Percentiles rank a stretch among this genome's conserved stretches.
These are phyloP conservation scores for Holothuria leucospilota DNA, from an alignment of 53 echinoderm and acorn worm species.

Conservation along the genomic window DNA sequence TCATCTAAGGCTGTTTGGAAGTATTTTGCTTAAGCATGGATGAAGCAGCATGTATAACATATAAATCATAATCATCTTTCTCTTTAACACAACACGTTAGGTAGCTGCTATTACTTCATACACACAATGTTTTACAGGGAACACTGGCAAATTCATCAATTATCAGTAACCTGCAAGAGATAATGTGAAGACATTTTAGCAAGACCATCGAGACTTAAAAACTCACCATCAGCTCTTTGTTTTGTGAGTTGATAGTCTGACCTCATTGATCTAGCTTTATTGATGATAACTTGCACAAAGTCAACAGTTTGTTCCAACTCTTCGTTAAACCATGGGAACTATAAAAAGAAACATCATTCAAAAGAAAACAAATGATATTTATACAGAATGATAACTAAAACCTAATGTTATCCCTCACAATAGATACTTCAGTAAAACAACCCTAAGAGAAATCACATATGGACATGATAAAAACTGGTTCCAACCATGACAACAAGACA, in stretches of 20 bases:
- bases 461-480: no score
- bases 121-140: no score
- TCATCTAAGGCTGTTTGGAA: no score
- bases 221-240: slow-evolving; percentile 88
- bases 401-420: background rate
- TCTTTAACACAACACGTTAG: no score
- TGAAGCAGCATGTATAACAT: no score
- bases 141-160: no score
- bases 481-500: no score
- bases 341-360: background rate
- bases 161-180: background rate
- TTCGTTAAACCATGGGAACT: slow-evolving; percentile 79
- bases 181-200: background rate
- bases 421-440: background rate
- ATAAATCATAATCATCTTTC: no score
- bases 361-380: background rate
- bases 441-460: no score
- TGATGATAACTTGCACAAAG: slow-evolving; percentile 79
- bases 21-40: no score
- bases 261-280: slow-evolving; percentile 85
- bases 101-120: no score
- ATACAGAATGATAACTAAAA: background rate
- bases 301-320: slow-evolving; percentile 76
- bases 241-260: slow-evolving; percentile 94
- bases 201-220: background rate